Conservation (phyloP, 2,888 invertebrate genomes). For the Gandaritis pyraliata region DNA sequence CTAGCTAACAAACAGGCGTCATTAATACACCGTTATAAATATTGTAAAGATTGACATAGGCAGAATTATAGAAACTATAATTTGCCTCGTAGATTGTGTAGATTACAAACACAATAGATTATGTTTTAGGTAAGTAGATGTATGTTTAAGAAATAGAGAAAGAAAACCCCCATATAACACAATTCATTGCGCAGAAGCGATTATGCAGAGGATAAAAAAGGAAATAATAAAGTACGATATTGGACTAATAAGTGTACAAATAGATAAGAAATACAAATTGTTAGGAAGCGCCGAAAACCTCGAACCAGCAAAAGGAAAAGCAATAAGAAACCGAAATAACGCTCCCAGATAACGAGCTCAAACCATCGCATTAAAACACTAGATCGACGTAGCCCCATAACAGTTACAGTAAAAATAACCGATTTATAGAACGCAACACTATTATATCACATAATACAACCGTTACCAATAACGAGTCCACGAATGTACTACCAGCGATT, state of each 20-base stretch:
- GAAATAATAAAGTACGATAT: background rate
- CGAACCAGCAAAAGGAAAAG: conserved; percentile 14
- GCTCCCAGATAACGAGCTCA: conserved; percentile 26
- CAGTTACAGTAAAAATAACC: conserved; percentile 41
- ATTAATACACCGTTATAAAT: background rate
- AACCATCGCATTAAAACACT: conserved; percentile 33
- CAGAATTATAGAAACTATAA: background rate
- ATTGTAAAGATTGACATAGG: background rate
- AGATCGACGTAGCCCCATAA: conserved; percentile 40
- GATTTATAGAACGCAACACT: conserved; percentile 45
- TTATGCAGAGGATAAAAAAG: too few relatives aligned
- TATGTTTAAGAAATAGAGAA: too few relatives aligned
- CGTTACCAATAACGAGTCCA: conserved; percentile 44
- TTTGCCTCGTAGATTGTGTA: background rate
- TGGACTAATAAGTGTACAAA: background rate
- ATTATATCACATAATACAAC: conserved; percentile 48
- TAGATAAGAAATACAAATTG: conserved; percentile 10
- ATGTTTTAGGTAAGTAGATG: too few relatives aligned
- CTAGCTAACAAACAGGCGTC: background rate
- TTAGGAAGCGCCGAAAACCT: conserved; percentile 19
- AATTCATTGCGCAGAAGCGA: too few relatives aligned
- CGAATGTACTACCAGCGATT: conserved; percentile 32
- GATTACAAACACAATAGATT: too few relatives aligned
- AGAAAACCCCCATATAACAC: too few relatives aligned
- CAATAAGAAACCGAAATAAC: conserved; percentile 33